These are phyloP conservation scores for Cylas formicarius DNA, from an alignment of 1,140 invertebrate genomes.

Conservation along the genomic window DNA sequence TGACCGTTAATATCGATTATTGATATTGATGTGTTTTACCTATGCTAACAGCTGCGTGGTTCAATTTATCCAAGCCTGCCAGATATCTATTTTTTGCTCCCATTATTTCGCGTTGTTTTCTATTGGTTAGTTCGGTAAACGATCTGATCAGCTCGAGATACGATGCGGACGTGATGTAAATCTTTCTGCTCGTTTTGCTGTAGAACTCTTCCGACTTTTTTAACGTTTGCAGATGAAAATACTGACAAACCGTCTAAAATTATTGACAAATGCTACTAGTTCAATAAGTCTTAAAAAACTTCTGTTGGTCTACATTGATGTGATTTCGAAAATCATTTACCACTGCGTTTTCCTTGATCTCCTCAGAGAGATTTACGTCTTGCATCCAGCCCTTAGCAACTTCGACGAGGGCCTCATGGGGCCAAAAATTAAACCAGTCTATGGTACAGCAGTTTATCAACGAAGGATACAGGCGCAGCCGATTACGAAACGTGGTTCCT, in stretches of 20 bases:
- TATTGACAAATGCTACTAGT: not conserved
- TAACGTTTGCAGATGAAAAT: conserved; percentile 75
- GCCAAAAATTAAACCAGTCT: conserved; percentile 93
- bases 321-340: no score
- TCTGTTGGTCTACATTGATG: not conserved
- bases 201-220: conserved; percentile 58
- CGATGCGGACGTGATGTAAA: conserved; percentile 84
- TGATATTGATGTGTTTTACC: no score
- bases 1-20: no score
- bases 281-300: no score
- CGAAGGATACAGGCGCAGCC: conserved; percentile 80
- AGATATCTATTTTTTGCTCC: conserved; percentile 67
- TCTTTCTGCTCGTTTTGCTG: conserved; percentile 59
- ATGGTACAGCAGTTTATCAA: conserved; percentile 92
- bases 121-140: conserved; percentile 67
- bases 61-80: conserved; percentile 77
- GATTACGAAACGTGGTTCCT: conserved; percentile 70
- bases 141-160: conserved; percentile 81
- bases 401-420: conserved; percentile 85
- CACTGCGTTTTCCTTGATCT: conserved; percentile 13
- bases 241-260: conserved; percentile 62
- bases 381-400: conserved; percentile 76
- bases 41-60: conserved; percentile 66
- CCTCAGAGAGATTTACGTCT: conserved; percentile 64
- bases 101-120: conserved; percentile 72